Conservation (phyloP, 1,140 invertebrate genomes). For the Drosophila ananassae region DNA sequence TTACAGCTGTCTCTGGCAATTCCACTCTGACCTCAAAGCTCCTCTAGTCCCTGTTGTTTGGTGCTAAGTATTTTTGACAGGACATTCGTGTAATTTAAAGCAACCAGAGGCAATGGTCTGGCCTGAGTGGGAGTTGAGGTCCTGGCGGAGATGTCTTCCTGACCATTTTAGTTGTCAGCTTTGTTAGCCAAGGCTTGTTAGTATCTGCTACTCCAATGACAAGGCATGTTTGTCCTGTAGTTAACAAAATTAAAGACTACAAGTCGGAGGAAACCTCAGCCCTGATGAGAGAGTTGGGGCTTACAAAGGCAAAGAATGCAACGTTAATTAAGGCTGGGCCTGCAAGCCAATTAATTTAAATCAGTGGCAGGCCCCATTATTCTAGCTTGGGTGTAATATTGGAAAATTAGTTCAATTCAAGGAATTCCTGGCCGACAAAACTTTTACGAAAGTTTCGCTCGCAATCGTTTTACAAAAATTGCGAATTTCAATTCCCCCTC, state of each 20-base stretch:
- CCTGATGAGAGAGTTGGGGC: background rate
- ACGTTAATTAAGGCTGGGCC: slow-evolving; percentile 13
- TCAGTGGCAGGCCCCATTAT: background rate
- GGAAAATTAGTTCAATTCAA: slow-evolving; percentile 3
- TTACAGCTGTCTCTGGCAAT: slow-evolving; percentile 52
- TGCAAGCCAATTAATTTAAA: background rate
- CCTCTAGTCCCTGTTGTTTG: slow-evolving; percentile 3
- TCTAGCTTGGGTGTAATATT: too few relatives aligned
- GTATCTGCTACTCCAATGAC: slow-evolving; percentile 24
- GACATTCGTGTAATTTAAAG: slow-evolving; percentile 68
- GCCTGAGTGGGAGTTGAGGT: background rate
- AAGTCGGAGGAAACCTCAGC: slow-evolving; percentile 11
- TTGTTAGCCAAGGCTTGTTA: slow-evolving; percentile 40
- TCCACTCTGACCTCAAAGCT: slow-evolving; percentile 27
- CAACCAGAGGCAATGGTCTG: slow-evolving; percentile 6
- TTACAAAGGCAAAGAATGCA: background rate
- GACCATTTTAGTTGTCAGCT: slow-evolving; percentile 48
- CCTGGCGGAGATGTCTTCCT: slow-evolving; percentile 1
- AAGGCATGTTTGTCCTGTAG: slow-evolving; percentile 37
- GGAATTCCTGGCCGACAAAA: slow-evolving; percentile 4
- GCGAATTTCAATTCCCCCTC: slow-evolving; percentile 49
- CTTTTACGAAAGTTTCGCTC: slow-evolving; percentile 12
- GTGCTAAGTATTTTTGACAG: slow-evolving; percentile 70
- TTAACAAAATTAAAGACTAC: slow-evolving; percentile 48
- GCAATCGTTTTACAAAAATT: slow-evolving; percentile 18